Evolutionary conservation across 2,888 invertebrate genomes (phyloP).

Genomic region (Nudaria mundana): DNA sequence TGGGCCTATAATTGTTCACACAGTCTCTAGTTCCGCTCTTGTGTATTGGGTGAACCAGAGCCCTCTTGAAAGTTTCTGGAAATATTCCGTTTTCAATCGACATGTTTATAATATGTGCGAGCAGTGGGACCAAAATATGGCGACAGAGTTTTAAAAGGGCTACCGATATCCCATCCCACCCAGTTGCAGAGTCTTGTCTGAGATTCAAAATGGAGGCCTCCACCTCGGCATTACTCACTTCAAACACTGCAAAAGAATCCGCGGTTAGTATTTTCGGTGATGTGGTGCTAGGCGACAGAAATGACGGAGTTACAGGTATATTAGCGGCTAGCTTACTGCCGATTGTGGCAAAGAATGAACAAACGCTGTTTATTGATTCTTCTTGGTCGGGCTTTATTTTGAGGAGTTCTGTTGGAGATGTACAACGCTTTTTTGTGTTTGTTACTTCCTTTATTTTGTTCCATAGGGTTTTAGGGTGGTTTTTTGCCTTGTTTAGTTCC

Average conservation of each 20-base stretch:
- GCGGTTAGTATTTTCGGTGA: no score
- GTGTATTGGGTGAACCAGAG: constrained; percentile 1
- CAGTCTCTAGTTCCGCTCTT: neutral
- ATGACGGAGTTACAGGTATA: neutral
- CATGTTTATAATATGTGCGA: constrained; percentile 1
- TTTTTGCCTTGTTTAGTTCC: neutral
- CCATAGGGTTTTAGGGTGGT: neutral
- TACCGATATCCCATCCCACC: constrained; percentile 3
- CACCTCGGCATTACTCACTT: neutral
- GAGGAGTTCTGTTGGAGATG: constrained; percentile 3
- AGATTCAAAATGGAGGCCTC: neutral
- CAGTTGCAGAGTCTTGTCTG: neutral
- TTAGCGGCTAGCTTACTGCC: constrained; percentile 2
- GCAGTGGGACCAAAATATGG: neutral
- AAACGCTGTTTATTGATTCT: neutral
- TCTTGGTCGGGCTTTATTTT: neutral
- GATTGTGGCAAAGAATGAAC: constrained; percentile 4
- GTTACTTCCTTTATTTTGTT: neutral
- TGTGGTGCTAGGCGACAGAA: neutral
- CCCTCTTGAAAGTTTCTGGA: constrained; percentile 5
- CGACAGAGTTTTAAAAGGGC: neutral
- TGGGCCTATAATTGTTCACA: neutral
- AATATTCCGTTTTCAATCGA: constrained; percentile 2
- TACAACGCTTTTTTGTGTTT: neutral
- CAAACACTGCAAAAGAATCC: neutral